Conservation (phyloP, 2,113 vertebrate species). For the Melanerpes formicivorus region DNA sequence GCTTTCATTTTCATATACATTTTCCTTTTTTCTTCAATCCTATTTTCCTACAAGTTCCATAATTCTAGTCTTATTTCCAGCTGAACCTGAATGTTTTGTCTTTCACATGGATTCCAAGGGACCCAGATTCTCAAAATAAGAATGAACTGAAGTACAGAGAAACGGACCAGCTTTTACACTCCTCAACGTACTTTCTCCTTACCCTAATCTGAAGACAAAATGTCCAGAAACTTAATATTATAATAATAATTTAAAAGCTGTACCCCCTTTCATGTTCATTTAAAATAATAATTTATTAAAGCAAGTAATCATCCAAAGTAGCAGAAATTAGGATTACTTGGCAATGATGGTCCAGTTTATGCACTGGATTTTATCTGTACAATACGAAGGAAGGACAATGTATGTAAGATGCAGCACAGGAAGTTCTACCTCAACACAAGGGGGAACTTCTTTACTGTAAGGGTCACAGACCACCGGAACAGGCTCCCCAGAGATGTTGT, state of each 20-base stretch:
- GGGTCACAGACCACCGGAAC: no score
- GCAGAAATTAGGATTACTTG: background rate
- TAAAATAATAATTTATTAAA: background rate
- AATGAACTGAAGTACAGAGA: background rate
- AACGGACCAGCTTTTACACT: background rate
- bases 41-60: background rate
- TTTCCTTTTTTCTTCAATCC: background rate
- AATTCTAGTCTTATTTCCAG: background rate
- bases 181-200: background rate
- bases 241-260: background rate
- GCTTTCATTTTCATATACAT: background rate
- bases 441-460: no score
- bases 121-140: background rate
- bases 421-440: no score
- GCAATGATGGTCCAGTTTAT: background rate
- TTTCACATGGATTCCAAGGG: background rate
- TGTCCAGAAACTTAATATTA: background rate
- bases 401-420: no score
- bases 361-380: background rate
- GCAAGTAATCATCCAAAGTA: background rate
- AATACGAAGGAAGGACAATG: background rate
- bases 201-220: background rate
- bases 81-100: background rate
- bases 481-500: no score
- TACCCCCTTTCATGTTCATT: background rate